Percentiles rank a stretch among this genome's conserved stretches.
These are phyloP conservation scores for Zingel zingel DNA, from an alignment of 2,113 vertebrate genomes.

Conservation along the genomic window DNA sequence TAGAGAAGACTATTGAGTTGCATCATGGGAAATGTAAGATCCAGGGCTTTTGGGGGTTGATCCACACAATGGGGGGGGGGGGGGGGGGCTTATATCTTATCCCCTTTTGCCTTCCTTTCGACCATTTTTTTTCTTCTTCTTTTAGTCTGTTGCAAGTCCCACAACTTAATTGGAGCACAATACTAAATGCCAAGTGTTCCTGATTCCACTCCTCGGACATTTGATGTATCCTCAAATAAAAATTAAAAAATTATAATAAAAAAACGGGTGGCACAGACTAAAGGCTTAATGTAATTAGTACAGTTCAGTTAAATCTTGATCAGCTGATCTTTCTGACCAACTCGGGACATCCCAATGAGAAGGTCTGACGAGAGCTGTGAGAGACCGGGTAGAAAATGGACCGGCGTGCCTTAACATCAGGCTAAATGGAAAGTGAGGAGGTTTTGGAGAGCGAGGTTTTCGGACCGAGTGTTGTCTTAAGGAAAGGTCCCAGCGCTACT, in stretches of 20 bases:
- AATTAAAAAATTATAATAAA: no score
- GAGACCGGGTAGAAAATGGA: slow-evolving; percentile 17
- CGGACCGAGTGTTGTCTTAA: slow-evolving; percentile 19
- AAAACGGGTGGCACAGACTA: not conserved
- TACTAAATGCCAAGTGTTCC: not conserved
- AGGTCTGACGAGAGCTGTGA: no score
- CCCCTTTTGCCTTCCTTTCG: not conserved
- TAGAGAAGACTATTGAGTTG: not conserved
- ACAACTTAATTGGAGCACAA: not conserved
- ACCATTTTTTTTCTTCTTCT: not conserved
- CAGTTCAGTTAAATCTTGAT: not conserved
- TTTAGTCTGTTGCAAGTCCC: not conserved
- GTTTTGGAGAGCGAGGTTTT: slow-evolving; percentile 10
- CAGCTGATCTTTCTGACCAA: not conserved
- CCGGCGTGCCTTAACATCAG: not conserved
- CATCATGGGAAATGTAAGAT: not conserved
- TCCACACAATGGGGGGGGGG: no score
- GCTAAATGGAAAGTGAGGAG: not conserved
- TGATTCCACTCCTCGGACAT: not conserved
- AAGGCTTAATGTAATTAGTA: not conserved
- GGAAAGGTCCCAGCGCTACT: not conserved
- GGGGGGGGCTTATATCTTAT: not conserved
- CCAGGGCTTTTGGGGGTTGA: not conserved
- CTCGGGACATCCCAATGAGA: not conserved
- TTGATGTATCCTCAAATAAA: not conserved